Percentiles rank a stretch among this genome's conserved stretches.
These are phyloP conservation scores for Archivesica marissinica DNA, from an alignment of 1,140 invertebrate genomes.

Conservation along the genomic window DNA sequence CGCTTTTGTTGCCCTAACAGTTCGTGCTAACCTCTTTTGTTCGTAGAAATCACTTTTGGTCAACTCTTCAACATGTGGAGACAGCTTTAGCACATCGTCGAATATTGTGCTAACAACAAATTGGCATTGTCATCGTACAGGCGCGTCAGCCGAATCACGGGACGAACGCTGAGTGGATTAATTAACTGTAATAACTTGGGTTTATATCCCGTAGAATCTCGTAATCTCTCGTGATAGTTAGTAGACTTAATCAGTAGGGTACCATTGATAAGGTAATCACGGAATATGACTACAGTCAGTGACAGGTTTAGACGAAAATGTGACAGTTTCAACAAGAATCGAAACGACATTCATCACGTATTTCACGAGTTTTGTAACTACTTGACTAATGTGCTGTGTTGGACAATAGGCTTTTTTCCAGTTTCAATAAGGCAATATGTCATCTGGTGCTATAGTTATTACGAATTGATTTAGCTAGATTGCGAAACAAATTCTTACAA, in stretches of 20 bases:
- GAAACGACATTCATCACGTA: not conserved
- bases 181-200: not conserved
- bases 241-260: not conserved
- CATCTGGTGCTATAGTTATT: not conserved
- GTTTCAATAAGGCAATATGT: not conserved
- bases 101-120: slow-evolving; percentile 30
- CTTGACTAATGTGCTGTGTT: not conserved
- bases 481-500: too few species aligned
- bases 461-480: too few species aligned
- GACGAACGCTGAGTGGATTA: not conserved
- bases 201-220: not conserved
- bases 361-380: not conserved
- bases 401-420: not conserved
- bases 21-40: slow-evolving; percentile 7
- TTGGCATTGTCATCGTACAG: not conserved
- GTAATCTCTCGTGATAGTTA: not conserved
- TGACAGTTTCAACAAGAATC: not conserved
- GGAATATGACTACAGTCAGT: not conserved
- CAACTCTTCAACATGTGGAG: not conserved
- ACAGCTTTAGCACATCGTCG: not conserved
- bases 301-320: not conserved
- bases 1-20: not conserved
- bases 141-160: slow-evolving; percentile 3
- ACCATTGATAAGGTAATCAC: not conserved
- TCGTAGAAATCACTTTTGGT: not conserved